phyloP scores from a whole-genome alignment of 2,797 vertebrate species.

The Triplophysa yarkandensis region DNA sequence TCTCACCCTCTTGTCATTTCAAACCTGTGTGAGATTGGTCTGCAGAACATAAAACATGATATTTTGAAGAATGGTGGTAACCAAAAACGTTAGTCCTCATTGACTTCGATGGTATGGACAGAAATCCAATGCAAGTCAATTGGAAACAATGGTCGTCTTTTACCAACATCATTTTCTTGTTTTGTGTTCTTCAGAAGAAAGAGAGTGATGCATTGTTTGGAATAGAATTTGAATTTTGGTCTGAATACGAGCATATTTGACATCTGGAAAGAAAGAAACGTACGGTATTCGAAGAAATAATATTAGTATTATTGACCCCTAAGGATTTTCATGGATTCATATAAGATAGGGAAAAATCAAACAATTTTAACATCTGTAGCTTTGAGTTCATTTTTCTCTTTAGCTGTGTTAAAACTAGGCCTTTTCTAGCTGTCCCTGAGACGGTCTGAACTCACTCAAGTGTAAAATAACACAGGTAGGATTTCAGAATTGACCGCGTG shows the following conservation, averaged over 20 bases:
- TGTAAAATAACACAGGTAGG: constrained; percentile 44
- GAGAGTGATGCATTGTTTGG: no score
- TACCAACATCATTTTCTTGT: no score
- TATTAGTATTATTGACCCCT: background rate
- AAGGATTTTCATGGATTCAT: background rate
- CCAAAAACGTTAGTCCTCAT: no score
- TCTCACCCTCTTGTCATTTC: no score
- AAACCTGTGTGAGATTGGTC: no score
- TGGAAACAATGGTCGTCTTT: no score
- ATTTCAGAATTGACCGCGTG: constrained; percentile 41
- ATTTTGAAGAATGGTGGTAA: no score
- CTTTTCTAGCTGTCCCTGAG: constrained; percentile 8
- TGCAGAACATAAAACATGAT: no score
- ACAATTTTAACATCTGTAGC: constrained; percentile 37
- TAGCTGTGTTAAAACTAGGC: background rate
- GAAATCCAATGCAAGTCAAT: no score
- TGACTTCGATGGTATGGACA: no score
- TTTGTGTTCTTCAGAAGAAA: no score
- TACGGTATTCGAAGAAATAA: background rate
- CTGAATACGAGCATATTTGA: background rate
- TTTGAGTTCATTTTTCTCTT: background rate
- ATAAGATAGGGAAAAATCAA: constrained; percentile 40
- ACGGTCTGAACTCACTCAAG: constrained; percentile 35
- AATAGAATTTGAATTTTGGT: no score
- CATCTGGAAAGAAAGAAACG: background rate